These are phyloP conservation scores for Diarsia brunnea DNA, from an alignment of 2,888 invertebrate genomes.

Conservation along the genomic window DNA sequence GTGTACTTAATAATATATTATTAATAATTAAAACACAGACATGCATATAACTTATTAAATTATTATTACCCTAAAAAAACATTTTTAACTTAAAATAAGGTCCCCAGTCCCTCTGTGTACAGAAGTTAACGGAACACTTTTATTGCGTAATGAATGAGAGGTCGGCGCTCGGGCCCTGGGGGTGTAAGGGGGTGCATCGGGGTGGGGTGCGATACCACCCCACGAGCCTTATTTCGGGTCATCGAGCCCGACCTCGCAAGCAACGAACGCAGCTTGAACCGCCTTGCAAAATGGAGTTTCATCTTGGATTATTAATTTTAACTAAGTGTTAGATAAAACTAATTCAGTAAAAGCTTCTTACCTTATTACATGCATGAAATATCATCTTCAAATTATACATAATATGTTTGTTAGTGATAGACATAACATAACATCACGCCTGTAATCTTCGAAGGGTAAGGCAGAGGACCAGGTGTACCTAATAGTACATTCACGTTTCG, in stretches of 20 bases:
- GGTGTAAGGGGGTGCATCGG: constrained; percentile 67
- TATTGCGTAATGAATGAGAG: constrained; percentile 91
- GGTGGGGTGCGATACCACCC: constrained; percentile 83
- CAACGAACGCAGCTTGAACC: constrained; percentile 83
- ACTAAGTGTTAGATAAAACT: constrained; percentile 76
- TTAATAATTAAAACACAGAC: background rate
- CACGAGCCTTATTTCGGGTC: constrained; percentile 89
- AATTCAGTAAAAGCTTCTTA: constrained; percentile 67
- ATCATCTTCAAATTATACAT: constrained; percentile 1
- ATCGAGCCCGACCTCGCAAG: constrained; percentile 87
- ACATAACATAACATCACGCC: too few species aligned
- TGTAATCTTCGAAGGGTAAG: too few species aligned
- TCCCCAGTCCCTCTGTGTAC: constrained; percentile 69
- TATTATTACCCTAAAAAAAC: constrained; percentile 38
- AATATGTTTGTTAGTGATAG: background rate
- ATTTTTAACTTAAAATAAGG: constrained; percentile 57
- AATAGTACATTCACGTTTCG: too few species aligned
- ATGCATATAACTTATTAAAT: constrained; percentile 24
- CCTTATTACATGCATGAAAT: constrained; percentile 60
- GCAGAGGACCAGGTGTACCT: too few species aligned
- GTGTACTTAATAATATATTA: background rate
- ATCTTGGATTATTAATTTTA: constrained; percentile 86
- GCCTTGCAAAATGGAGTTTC: constrained; percentile 87
- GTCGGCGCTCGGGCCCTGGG: constrained; percentile 83
- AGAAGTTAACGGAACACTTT: constrained; percentile 84